Evolutionary conservation across 2,888 invertebrate species (phyloP), one percentile per base, ranked within the genome.

Genomic region (Myopa testacea): DNA sequence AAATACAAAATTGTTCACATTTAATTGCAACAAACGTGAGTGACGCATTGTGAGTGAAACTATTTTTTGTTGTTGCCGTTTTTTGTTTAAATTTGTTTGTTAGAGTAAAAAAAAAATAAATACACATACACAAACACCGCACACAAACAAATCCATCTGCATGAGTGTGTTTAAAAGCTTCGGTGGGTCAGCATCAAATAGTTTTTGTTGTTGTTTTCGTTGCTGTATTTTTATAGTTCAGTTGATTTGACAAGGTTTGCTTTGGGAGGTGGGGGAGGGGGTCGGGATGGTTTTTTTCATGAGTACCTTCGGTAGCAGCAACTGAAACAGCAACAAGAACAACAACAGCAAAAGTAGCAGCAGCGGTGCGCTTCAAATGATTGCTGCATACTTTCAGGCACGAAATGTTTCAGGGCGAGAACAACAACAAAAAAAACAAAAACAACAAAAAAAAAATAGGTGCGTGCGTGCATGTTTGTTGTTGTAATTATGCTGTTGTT

Each of bases 221-320:
- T 68, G 19, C 52, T 55, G 67, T 75, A 55, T 37, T 55, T 58
- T 67, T 68, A 67, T 69, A 75, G 75, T 69, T 58, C 75, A 69
- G 68, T 75, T 75, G 75, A 58, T 75, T 75, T 75, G 69, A 75
- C 58, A 58, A 58, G 58, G 60, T 38, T 65, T 45, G 45, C 40
- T 45, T 55, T 3, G 6, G 26, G 26, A 26, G 26, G 26, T 4
- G 62, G 26, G 12, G 62, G 26, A 63, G 26, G n/a, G 16, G 26
- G 2, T 1, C 62, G 34, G 19, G 50, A 2, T 69, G 37, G 34
- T 38, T 58, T 75, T 75, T 75, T 38, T 68, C 52, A 67, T 75
- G 75, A 75, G 67, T 75, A 68, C 45, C 63, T 34, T 19, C 37
- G 37, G 16, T 58, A 67, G 58, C 16, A 19, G n/a, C 3, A n/a